Conservation (phyloP, 2,888 invertebrate species). For the Dusona sp. region DNA sequence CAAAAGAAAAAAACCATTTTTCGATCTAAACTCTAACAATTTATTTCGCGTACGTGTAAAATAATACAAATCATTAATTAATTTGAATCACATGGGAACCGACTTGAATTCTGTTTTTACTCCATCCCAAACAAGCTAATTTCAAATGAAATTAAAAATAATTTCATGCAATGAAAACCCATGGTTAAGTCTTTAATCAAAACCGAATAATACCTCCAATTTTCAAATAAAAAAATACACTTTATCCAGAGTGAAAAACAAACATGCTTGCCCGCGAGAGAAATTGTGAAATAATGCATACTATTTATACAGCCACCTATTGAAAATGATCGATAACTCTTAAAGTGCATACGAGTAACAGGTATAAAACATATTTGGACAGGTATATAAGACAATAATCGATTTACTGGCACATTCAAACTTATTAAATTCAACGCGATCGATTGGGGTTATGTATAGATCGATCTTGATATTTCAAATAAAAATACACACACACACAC, state of each 20-base stretch:
- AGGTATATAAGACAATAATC: constrained; percentile 44
- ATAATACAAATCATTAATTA: neutral
- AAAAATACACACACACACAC: too few species aligned
- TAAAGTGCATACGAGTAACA: neutral
- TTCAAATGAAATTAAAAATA: neutral
- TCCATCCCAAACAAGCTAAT: too few species aligned
- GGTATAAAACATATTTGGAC: constrained; percentile 7
- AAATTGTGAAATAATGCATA: neutral
- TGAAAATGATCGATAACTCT: constrained; percentile 11
- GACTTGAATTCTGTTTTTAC: too few species aligned
- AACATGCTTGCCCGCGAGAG: neutral
- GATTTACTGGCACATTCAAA: constrained; percentile 58
- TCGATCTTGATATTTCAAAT: constrained; percentile 22
- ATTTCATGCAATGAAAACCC: neutral
- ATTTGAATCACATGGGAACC: too few species aligned
- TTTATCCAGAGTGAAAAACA: neutral
- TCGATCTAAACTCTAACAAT: neutral
- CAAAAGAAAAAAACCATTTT: too few species aligned
- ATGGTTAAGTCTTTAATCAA: neutral
- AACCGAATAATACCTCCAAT: neutral
- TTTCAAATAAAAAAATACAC: neutral
- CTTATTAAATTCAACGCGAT: constrained; percentile 67
- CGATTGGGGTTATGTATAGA: constrained; percentile 51
- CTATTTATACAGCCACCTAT: neutral
- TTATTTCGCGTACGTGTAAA: neutral